A percentile compares a stretch with the other conserved stretches of the same genome.
Conservation (phyloP, 2,113 vertebrate genomes). For the Peucedramus taeniatus region DNA sequence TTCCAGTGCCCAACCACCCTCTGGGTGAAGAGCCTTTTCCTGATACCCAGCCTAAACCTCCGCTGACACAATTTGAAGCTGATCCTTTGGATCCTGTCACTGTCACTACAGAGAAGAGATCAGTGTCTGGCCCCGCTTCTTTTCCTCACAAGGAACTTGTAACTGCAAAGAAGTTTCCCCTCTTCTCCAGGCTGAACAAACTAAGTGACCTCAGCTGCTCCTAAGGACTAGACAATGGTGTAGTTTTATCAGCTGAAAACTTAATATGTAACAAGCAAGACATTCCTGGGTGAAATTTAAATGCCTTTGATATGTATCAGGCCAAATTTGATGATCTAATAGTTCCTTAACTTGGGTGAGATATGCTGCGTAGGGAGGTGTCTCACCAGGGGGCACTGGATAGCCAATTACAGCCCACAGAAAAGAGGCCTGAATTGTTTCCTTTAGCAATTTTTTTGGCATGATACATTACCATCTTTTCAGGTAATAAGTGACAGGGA, state of each 20-base stretch:
- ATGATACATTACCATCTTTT: not conserved
- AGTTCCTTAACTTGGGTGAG: not conserved
- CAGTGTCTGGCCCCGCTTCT: not conserved
- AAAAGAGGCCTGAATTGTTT: not conserved
- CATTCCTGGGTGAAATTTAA: not conserved
- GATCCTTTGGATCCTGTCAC: not conserved
- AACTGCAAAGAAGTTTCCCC: not conserved
- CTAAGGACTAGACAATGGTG: not conserved
- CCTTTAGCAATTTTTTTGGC: not conserved
- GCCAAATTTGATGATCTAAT: not conserved
- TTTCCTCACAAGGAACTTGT: not conserved
- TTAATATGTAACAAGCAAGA: conserved; percentile 25
- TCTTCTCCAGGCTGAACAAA: not conserved
- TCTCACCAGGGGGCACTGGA: not conserved
- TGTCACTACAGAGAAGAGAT: not conserved
- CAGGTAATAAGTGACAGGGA: not conserved
- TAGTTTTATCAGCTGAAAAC: not conserved
- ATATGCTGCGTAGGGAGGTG: not conserved
- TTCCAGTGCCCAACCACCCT: too few relatives aligned
- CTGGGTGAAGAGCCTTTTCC: not conserved
- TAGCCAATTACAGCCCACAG: not conserved
- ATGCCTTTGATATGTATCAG: conserved; percentile 9
- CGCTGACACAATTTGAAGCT: not conserved
- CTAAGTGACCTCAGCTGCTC: not conserved
- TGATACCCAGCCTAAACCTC: not conserved